Percentiles rank a stretch among this genome's conserved stretches.
These are phyloP conservation scores for Drosophila kikkawai DNA, from an alignment of 1,140 invertebrate species.

Conservation along the genomic window DNA sequence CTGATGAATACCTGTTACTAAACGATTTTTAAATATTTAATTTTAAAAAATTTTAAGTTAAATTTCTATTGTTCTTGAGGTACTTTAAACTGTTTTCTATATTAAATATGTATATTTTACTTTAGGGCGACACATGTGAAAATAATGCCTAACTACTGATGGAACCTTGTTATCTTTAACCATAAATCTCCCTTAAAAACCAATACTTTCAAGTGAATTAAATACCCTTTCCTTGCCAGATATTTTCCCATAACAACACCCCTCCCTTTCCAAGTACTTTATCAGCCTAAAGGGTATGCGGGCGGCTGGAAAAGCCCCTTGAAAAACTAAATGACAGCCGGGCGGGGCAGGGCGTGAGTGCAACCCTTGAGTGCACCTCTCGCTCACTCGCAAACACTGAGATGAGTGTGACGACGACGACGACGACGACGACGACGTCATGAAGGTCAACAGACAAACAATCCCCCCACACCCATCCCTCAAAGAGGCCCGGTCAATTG, in stretches of 20 bases:
- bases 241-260: constrained; percentile 3
- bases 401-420: constrained; percentile 2
- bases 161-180: neutral
- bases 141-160: too few species aligned
- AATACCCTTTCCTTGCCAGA: neutral
- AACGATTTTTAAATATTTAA: neutral
- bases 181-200: neutral
- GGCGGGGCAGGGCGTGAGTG: constrained; percentile 8
- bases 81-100: neutral
- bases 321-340: constrained; percentile 15
- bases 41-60: neutral
- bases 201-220: neutral
- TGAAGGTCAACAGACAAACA: constrained; percentile 69
- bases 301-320: constrained; percentile 17
- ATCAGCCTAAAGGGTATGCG: constrained; percentile 45
- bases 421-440: constrained; percentile 41
- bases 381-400: constrained; percentile 14
- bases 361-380: constrained; percentile 40
- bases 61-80: too few species aligned
- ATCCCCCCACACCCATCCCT: neutral
- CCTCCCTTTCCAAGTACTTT: neutral
- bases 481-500: constrained; percentile 61
- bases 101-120: neutral
- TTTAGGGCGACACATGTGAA: too few species aligned
- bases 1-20: constrained; percentile 1